These are phyloP conservation scores for Dryoscopus gambensis DNA, from an alignment of 2,113 vertebrate genomes.

Conservation along the genomic window DNA sequence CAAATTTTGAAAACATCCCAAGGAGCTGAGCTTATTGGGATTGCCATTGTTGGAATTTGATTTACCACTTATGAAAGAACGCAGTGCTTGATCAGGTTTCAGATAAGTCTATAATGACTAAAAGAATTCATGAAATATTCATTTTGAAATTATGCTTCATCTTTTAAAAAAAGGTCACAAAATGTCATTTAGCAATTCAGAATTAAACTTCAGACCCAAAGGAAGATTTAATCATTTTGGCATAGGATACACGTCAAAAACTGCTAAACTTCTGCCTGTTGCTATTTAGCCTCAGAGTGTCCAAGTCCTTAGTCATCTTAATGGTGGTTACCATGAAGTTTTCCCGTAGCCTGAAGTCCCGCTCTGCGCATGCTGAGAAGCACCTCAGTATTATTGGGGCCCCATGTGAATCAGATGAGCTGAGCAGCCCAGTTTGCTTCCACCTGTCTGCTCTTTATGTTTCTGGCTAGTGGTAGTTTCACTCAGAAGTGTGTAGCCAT, in stretches of 20 bases:
- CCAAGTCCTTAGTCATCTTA: not conserved
- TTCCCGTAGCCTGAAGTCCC: not conserved
- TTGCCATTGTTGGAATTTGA: not conserved
- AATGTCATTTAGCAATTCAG: constrained; percentile 21
- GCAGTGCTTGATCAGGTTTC: not conserved
- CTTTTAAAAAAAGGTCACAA: constrained; percentile 49
- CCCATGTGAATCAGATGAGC: fast-evolving
- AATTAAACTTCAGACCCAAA: not conserved
- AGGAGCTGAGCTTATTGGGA: not conserved
- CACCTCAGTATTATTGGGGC: not conserved
- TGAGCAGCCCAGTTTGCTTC: not conserved
- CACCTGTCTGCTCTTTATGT: not conserved
- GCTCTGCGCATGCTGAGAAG: not conserved
- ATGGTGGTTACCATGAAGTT: not conserved
- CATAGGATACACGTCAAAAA: not conserved
- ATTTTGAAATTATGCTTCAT: constrained; percentile 7
- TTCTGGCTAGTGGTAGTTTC: not conserved
- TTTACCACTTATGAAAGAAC: not conserved
- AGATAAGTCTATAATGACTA: not conserved
- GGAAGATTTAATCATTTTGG: not conserved
- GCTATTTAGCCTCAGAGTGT: not conserved
- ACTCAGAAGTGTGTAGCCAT: fast-evolving
- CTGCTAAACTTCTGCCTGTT: not conserved
- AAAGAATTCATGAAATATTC: constrained; percentile 37
- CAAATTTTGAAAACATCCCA: not conserved